Percentiles rank a stretch among this genome's conserved stretches.
Evolutionary conservation across 2,113 vertebrate species (phyloP).

Genomic region (Siniperca chuatsi): DNA sequence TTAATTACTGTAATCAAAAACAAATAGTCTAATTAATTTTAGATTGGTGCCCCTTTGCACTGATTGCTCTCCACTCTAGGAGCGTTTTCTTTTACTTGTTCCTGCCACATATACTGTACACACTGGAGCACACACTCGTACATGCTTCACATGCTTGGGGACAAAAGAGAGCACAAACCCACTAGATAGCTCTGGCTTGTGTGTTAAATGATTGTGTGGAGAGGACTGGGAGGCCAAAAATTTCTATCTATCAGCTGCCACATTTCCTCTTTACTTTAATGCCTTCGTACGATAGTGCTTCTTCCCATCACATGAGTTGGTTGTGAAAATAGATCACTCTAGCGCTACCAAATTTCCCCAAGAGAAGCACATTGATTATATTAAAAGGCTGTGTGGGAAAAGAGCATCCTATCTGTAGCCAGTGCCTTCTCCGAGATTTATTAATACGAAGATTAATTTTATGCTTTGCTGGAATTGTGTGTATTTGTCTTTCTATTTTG

Average conservation of each 20-base stretch:
- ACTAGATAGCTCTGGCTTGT: slow-evolving; percentile 14
- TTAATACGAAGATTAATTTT: slow-evolving; percentile 49
- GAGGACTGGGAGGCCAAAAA: not conserved
- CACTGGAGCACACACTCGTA: slow-evolving; percentile 3
- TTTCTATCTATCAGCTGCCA: slow-evolving; percentile 38
- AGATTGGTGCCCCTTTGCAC: slow-evolving; percentile 1
- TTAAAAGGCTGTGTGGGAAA: slow-evolving; percentile 59
- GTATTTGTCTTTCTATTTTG: slow-evolving; percentile 37
- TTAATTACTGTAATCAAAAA: slow-evolving; percentile 52
- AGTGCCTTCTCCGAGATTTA: slow-evolving; percentile 41
- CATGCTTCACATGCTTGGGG: not conserved
- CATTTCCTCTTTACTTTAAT: slow-evolving; percentile 64
- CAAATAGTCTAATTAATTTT: slow-evolving; percentile 21
- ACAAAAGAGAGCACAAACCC: not conserved
- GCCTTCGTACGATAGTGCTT: slow-evolving; percentile 37
- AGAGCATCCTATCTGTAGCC: slow-evolving; percentile 24
- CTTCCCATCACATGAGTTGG: slow-evolving; percentile 25
- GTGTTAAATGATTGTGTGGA: slow-evolving; percentile 18
- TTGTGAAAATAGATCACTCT: slow-evolving; percentile 55
- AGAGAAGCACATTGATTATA: slow-evolving; percentile 56
- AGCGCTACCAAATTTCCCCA: slow-evolving; percentile 20
- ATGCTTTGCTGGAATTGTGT: slow-evolving; percentile 35
- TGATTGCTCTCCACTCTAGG: slow-evolving; percentile 31
- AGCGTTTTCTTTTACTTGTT: slow-evolving; percentile 11
- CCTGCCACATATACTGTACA: not conserved